Evolutionary conservation across 1,140 invertebrate species (phyloP).

Genomic region (Diorhabda carinulata): DNA sequence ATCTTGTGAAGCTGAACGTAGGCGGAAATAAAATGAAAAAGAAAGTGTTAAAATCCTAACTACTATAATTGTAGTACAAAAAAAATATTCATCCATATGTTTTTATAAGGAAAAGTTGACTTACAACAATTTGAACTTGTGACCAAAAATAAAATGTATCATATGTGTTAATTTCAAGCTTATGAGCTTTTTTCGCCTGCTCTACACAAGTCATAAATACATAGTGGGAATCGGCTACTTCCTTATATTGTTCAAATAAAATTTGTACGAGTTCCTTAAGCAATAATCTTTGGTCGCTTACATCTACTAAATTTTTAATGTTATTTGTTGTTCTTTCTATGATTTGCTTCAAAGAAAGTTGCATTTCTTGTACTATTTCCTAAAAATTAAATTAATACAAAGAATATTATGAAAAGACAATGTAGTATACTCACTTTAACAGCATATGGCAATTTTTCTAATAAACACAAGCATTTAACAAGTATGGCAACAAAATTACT

Average conservation of each 20-base stretch:
- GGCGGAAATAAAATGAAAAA: background rate
- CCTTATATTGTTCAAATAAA: conserved; percentile 71
- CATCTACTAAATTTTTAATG: conserved; percentile 56
- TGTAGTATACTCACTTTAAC: conserved; percentile 60
- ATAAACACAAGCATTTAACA: conserved; percentile 78
- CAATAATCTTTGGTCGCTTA: conserved; percentile 41
- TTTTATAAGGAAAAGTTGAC: conserved; percentile 26
- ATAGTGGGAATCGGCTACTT: conserved; percentile 66
- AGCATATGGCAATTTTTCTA: conserved; percentile 80
- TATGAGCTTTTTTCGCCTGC: conserved; percentile 55
- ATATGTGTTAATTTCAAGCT: conserved; percentile 60
- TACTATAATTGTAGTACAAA: no score
- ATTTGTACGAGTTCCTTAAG: conserved; percentile 59
- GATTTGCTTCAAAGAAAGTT: conserved; percentile 72
- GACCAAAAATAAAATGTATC: conserved; percentile 83
- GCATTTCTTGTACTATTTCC: conserved; percentile 76
- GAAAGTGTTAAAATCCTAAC: no score
- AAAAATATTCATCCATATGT: no score
- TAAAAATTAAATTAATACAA: conserved; percentile 44
- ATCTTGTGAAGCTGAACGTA: conserved; percentile 4
- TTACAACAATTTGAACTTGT: conserved; percentile 81
- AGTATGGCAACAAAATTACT: conserved; percentile 75
- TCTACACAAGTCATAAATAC: conserved; percentile 61
- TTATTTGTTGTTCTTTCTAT: conserved; percentile 73
- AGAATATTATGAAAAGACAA: conserved; percentile 14